Percentiles rank a stretch among this genome's conserved stretches.
These are phyloP conservation scores for Clitarchus hookeri DNA, from an alignment of 2,888 invertebrate species.

Conservation along the genomic window DNA sequence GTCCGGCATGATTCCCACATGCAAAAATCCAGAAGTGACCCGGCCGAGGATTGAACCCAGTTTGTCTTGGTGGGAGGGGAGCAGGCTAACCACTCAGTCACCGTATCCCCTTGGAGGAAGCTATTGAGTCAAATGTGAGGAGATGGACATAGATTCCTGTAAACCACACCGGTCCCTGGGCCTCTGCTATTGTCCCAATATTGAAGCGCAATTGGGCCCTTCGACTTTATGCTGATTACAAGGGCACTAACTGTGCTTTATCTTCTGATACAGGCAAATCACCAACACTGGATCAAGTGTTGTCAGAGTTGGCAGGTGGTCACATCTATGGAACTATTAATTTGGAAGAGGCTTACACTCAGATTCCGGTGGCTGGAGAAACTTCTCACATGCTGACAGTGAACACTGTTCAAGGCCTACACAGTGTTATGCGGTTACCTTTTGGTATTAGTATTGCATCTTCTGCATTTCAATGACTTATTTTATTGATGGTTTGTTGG, in stretches of 20 bases:
- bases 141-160: not conserved
- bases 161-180: not conserved
- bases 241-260: not conserved
- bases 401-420: not conserved
- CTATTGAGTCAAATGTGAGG: not conserved
- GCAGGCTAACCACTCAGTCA: no score
- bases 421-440: not conserved
- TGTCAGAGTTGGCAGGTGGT: no score
- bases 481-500: not conserved
- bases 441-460: not conserved
- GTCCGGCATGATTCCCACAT: no score
- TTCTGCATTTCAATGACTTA: not conserved
- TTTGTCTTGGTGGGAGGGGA: no score
- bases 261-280: not conserved
- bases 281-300: no score
- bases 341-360: no score
- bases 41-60: no score
- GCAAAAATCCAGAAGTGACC: no score
- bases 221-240: not conserved
- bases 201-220: not conserved
- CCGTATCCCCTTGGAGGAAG: no score
- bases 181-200: not conserved
- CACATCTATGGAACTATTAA: no score
- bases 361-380: no score
- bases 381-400: no score